These are phyloP conservation scores for Chiloscyllium plagiosum DNA, from an alignment of 2,113 vertebrate species.

Conservation along the genomic window DNA sequence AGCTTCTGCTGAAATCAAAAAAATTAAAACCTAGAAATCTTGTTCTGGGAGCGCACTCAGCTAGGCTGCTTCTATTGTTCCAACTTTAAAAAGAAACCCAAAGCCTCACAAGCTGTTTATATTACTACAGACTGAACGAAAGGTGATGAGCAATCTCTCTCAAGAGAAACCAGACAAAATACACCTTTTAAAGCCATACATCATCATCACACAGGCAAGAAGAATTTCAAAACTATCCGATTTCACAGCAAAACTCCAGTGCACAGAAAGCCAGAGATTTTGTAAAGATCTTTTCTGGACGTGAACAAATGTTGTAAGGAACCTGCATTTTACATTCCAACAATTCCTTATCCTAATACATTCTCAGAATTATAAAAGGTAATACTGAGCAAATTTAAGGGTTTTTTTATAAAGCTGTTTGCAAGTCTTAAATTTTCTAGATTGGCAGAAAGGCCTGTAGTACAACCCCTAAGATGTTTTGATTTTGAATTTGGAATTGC, in stretches of 20 bases:
- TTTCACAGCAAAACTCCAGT: neutral
- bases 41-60: no score
- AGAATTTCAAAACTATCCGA: neutral
- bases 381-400: neutral
- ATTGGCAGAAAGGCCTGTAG: neutral
- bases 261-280: neutral
- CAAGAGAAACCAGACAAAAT: no score
- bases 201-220: neutral
- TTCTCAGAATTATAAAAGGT: neutral
- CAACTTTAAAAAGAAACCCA: no score
- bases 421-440: neutral
- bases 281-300: neutral
- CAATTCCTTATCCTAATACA: neutral
- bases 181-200: no score
- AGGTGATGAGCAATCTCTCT: no score
- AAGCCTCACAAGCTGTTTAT: no score
- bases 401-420: neutral
- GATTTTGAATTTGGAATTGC: neutral
- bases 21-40: no score
- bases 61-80: no score
- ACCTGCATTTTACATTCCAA: neutral
- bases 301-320: neutral
- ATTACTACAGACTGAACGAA: no score
- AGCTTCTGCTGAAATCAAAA: no score
- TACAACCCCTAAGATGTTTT: neutral